Percentiles rank a stretch among this genome's conserved stretches.
These are phyloP conservation scores for Dipodomys spectabilis DNA, from an alignment of 2,113 vertebrate genomes.

Conservation along the genomic window DNA sequence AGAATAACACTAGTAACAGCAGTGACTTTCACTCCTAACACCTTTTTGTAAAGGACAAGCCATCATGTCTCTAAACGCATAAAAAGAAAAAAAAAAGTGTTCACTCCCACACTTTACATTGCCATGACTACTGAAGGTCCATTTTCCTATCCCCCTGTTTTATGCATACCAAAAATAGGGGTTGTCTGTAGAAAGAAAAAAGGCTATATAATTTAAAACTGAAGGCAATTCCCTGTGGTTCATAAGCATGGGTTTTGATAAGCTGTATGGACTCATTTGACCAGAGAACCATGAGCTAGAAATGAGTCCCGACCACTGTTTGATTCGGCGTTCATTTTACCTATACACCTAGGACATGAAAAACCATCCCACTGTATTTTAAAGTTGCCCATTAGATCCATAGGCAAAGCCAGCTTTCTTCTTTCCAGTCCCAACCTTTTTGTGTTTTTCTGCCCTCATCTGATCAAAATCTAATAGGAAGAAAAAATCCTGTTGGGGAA, in stretches of 20 bases:
- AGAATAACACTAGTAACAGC: conserved; percentile 20
- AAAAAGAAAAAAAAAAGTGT: conserved; percentile 24
- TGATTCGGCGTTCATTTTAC: conserved; percentile 50
- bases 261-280: conserved; percentile 49
- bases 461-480: conserved; percentile 68
- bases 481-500: conserved; percentile 77
- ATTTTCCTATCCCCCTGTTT: conserved; percentile 48
- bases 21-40: conserved; percentile 45
- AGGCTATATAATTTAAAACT: conserved; percentile 35
- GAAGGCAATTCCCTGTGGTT: conserved; percentile 33
- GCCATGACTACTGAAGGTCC: conserved; percentile 58
- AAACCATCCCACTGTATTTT: conserved; percentile 53
- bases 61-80: conserved; percentile 48
- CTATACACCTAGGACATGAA: conserved; percentile 36
- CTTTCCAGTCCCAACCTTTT: conserved; percentile 37
- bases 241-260: conserved; percentile 19
- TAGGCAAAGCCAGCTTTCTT: conserved; percentile 22
- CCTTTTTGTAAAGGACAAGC: conserved; percentile 61
- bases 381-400: conserved; percentile 59
- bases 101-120: conserved; percentile 58
- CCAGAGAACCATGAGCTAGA: conserved; percentile 12
- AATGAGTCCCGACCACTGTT: conserved; percentile 50
- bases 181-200: neutral
- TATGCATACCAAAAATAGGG: conserved; percentile 41
- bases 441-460: conserved; percentile 57